Evolutionary conservation across 2,888 invertebrate species (phyloP).

Genomic region (Creontiades dilutus): DNA sequence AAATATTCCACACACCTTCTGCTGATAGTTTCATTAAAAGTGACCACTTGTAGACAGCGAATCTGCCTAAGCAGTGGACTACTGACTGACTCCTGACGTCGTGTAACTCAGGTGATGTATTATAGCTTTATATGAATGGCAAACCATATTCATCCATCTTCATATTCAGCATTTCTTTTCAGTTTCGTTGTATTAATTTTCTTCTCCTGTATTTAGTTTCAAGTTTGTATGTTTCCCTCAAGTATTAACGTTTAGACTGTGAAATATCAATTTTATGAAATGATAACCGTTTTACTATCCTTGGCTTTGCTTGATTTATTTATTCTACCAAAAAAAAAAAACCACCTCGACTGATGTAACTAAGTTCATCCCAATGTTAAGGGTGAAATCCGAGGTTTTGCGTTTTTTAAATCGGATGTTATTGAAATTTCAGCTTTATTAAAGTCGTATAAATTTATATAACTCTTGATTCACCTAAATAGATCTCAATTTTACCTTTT

Average conservation of each 20-base stretch:
- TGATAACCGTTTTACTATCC: too few relatives aligned
- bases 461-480: too few relatives aligned
- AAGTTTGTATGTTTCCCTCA: neutral
- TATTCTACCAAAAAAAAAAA: too few relatives aligned
- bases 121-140: slow-evolving; percentile 23
- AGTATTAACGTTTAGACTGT: slow-evolving; percentile 3
- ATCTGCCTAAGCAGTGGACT: neutral
- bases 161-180: slow-evolving; percentile 1
- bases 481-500: too few relatives aligned
- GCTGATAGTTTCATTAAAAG: neutral
- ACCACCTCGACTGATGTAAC: too few relatives aligned
- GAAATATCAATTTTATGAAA: too few relatives aligned
- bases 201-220: neutral
- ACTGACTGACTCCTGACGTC: slow-evolving; percentile 49
- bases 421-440: too few relatives aligned
- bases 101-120: slow-evolving; percentile 57
- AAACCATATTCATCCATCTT: slow-evolving; percentile 23
- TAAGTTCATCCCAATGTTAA: too few relatives aligned
- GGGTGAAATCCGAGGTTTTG: too few relatives aligned
- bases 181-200: neutral
- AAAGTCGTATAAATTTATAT: too few relatives aligned
- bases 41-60: slow-evolving; percentile 10
- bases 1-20: slow-evolving; percentile 1
- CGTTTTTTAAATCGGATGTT: too few relatives aligned
- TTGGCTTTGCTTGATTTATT: too few relatives aligned